Evolutionary conservation across 2,888 invertebrate genomes (phyloP), one percentile per base, ranked within the genome.

Genomic region (Torymus aiolomorphi): DNA sequence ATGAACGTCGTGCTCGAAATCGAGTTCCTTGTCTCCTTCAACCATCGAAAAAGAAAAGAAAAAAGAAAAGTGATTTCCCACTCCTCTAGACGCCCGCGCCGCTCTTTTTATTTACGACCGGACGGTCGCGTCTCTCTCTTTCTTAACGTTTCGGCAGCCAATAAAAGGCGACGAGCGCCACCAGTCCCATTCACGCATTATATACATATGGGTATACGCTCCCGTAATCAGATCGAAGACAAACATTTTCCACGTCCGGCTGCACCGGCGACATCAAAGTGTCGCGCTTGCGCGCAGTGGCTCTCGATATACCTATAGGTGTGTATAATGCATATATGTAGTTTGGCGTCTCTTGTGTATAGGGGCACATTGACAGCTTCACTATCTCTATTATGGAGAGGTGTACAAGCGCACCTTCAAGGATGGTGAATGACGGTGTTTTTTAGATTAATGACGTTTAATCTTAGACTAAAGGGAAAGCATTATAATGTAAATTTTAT

Each of bases 241-340:
- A 71, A 77, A 77, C 77, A 77, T 77, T 77, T 77, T 77, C 77
- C 77, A 71, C 62, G 63, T 71, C 71, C 71, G 77, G 57, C 61
- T 69, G 13, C 61, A 71, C 16, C 71, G 77, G 77, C 77, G 63
- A 77, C 70, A 77, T 77, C 77, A 77, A 77, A 77, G 76, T 73
- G 65, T 73, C 56, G n/a, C n/a, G n/a, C n/a, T n/a, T n/a, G 73
- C 56, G 20, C 8, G 8, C 16, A 18, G 18, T 2, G 11, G 13
- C 49, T 20, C 16, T 49, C 13, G 49, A 56, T 69, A 31, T 24
- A 24, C 3, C 2, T 31, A 31, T 31, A 31, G 31, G 5, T 31
- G 31, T 31, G 5, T 24, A 24, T 31, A 31, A 31, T 31, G 31
- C 31, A 5, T 4, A 31, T 31, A 5, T 31, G 31, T 31, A 31